phyloP scores from a whole-genome alignment of 2,797 vertebrate genomes.

The Tokudaia muenninki region DNA sequence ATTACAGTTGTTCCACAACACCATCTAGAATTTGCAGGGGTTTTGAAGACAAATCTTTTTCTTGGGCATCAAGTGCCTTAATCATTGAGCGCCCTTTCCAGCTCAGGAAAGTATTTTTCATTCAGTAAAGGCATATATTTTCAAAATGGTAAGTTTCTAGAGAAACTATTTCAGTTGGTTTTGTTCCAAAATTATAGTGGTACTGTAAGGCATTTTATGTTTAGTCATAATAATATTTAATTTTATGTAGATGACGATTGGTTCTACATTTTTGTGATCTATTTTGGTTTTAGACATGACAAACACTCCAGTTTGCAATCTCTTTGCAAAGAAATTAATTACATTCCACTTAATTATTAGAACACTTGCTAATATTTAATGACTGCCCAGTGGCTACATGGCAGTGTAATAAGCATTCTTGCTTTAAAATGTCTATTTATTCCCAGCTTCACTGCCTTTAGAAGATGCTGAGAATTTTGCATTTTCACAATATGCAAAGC shows the following conservation, averaged over 20 bases:
- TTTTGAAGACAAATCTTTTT: not conserved
- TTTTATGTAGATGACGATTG: not conserved
- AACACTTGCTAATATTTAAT: conserved; percentile 67
- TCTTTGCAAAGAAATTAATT: conserved; percentile 64
- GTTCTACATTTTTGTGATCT: conserved; percentile 14
- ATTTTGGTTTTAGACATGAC: conserved; percentile 29
- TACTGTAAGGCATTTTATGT: not conserved
- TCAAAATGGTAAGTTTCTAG: conserved; percentile 5
- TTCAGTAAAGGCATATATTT: not conserved
- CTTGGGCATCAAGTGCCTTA: not conserved
- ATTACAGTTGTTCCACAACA: not conserved
- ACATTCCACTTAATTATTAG: conserved; percentile 59
- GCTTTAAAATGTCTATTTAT: conserved; percentile 46
- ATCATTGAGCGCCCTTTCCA: not conserved
- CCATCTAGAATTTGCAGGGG: not conserved
- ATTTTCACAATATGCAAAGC: conserved; percentile 57
- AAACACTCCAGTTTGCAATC: not conserved
- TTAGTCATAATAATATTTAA: not conserved
- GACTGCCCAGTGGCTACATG: not conserved
- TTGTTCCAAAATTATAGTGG: not conserved
- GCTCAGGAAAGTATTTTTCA: not conserved
- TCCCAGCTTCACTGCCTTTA: conserved; percentile 2
- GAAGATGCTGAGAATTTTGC: conserved; percentile 57
- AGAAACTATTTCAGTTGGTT: not conserved
- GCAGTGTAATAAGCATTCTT: conserved; percentile 41